Conservation (phyloP, 2,113 vertebrate genomes). For the Saimiri boliviensis region DNA sequence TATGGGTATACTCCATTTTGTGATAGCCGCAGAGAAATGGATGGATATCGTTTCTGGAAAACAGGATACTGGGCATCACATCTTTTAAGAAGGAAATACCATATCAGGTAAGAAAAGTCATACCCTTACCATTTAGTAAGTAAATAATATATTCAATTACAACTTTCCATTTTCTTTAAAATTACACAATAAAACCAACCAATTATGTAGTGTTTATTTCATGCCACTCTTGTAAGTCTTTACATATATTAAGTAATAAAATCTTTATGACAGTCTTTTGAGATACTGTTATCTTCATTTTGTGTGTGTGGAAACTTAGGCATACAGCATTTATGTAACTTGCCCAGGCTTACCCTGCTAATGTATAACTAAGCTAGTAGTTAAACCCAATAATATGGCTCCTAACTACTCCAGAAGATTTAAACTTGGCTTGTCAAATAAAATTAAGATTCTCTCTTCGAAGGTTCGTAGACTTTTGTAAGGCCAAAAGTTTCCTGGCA, state of each 20-base stretch:
- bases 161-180: background rate
- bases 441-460: background rate
- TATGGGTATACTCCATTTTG: constrained; percentile 98
- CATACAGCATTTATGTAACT: background rate
- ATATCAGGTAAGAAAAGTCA: constrained; percentile 90
- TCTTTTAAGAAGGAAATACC: constrained; percentile 94
- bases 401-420: background rate
- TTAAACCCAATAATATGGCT: background rate
- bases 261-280: background rate
- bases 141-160: background rate
- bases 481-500: background rate
- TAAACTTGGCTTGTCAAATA: background rate
- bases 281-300: background rate
- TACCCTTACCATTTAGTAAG: background rate
- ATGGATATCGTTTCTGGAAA: constrained; percentile 99
- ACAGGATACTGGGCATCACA: constrained; percentile 97
- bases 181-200: background rate
- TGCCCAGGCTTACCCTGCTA: background rate
- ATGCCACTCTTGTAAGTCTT: background rate
- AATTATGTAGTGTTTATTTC: background rate
- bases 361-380: background rate
- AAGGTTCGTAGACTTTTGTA: background rate
- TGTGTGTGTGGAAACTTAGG: background rate
- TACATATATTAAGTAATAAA: background rate
- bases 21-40: constrained; percentile 96